Evolutionary conservation across 2,888 invertebrate genomes (phyloP), one percentile per base, ranked within the genome.

Genomic region (Harmothoe impar): DNA sequence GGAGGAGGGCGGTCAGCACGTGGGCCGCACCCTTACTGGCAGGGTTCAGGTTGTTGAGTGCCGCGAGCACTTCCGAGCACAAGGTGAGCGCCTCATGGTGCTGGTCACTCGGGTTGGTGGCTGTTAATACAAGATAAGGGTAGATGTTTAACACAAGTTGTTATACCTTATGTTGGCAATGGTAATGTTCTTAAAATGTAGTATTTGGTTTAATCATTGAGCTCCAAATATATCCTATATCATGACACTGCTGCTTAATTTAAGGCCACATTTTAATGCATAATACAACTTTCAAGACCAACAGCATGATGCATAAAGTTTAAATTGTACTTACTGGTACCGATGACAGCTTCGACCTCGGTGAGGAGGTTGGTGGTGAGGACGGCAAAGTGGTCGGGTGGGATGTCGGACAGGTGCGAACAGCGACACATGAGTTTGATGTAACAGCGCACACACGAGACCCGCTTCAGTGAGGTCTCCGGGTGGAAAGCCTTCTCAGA

Each of bases 361-460:
- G 95, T 94, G 85, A 96, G 92, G 17, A 95, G 93, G 91, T 95
- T 95, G 54, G 94, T 93, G 20, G 95, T 92, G 68, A 94, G 92
- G 15, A 94, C 94, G n/a, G 92, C 91, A 17, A 95, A 91, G 5
- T 92, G 90, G 0, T 93, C 93, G 0, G 92, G 90, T 84, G 93
- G 93, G 90, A 94, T 90, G 52, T 93, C 93, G 20, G 91, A 43
- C 89, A 93, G 90, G 92, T 94, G 95, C 25, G 95, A 94, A 91
- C 95, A 94, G 92, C 94, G 94, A 92, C 95, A 95, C 62, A 97
- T 94, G 90, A 97, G 95, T 94, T 97, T 97, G 0, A 97, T 96
- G 89, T 96, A 96, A 78, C 97, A 97, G 92, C 97, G 96, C 29
- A 97, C 96, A 93, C 96, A 97, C 94, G 97, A 96, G 93, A 97